A percentile compares a stretch with the other conserved stretches of the same genome.
Evolutionary conservation across 2,113 vertebrate species (phyloP).

Genomic region (Platichthys stellatus): DNA sequence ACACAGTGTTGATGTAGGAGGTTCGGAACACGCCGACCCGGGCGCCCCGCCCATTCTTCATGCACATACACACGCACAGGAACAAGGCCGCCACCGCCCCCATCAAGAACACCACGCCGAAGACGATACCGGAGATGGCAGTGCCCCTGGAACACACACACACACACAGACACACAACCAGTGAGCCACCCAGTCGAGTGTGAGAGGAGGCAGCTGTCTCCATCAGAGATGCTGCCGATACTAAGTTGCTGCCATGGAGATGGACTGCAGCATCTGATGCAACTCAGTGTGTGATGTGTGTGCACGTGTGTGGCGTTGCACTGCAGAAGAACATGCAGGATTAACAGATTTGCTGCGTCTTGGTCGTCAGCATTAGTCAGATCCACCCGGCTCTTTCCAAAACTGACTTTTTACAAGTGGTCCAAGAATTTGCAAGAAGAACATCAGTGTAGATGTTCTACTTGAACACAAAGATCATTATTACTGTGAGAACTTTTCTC

Average conservation of each 20-base stretch:
- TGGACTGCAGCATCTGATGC: slow-evolving; percentile 37
- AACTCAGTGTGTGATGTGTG: slow-evolving; percentile 33
- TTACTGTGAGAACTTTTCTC: background rate
- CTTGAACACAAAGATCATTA: background rate
- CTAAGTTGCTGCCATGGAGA: slow-evolving; percentile 49
- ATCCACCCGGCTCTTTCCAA: too few species aligned
- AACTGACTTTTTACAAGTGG: background rate
- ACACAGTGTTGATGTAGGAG: slow-evolving; percentile 85
- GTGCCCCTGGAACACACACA: slow-evolving; percentile 85
- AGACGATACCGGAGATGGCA: slow-evolving; percentile 91
- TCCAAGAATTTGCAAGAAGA: background rate
- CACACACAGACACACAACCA: slow-evolving; percentile 26
- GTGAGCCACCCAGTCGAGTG: slow-evolving; percentile 29
- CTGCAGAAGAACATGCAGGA: slow-evolving; percentile 33
- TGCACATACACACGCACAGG: slow-evolving; percentile 92
- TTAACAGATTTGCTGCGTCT: slow-evolving; percentile 32
- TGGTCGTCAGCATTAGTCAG: background rate
- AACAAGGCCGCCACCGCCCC: slow-evolving; percentile 88
- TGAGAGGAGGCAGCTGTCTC: slow-evolving; percentile 36
- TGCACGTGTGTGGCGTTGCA: background rate
- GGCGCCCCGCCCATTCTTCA: slow-evolving; percentile 86
- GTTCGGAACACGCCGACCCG: slow-evolving; percentile 87
- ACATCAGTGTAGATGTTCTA: too few species aligned
- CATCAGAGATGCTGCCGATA: slow-evolving; percentile 48
- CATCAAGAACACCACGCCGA: slow-evolving; percentile 94